Percentiles rank a stretch among this genome's conserved stretches.
phyloP scores from a whole-genome alignment of 2,888 invertebrate genomes.

The Griposia aprilina region DNA sequence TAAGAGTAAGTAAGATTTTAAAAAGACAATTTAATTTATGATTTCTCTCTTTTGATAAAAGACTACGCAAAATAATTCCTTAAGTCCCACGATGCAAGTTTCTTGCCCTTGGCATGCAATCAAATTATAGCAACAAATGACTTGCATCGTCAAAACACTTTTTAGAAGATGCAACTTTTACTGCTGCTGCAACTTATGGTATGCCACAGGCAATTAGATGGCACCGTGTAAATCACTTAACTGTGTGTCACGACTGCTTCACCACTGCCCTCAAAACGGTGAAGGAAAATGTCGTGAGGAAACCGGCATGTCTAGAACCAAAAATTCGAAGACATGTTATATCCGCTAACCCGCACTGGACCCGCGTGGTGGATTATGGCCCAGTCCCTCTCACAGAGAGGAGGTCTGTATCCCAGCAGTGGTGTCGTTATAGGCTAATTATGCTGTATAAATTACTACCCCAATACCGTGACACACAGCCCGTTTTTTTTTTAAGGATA shows the following conservation, averaged over 20 bases:
- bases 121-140: background rate
- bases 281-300: too few species aligned
- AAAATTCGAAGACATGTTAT: too few species aligned
- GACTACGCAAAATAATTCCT: background rate
- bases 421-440: too few species aligned
- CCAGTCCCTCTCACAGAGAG: too few species aligned
- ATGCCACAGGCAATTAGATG: background rate
- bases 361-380: too few species aligned
- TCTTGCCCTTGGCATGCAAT: background rate
- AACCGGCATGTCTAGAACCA: too few species aligned
- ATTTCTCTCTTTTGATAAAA: background rate
- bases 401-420: too few species aligned
- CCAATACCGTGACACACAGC: background rate
- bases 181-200: background rate
- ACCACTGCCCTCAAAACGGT: too few species aligned
- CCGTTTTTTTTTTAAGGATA: too few species aligned
- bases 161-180: background rate
- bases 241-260: too few species aligned
- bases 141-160: background rate
- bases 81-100: background rate
- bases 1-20: conserved; percentile 81
- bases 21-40: too few species aligned
- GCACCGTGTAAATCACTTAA: background rate
- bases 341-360: too few species aligned
- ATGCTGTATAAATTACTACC: background rate